Base-by-base conservation (phyloP, 92 coral and sea anemone species). In the Montipora capitata region DNA sequence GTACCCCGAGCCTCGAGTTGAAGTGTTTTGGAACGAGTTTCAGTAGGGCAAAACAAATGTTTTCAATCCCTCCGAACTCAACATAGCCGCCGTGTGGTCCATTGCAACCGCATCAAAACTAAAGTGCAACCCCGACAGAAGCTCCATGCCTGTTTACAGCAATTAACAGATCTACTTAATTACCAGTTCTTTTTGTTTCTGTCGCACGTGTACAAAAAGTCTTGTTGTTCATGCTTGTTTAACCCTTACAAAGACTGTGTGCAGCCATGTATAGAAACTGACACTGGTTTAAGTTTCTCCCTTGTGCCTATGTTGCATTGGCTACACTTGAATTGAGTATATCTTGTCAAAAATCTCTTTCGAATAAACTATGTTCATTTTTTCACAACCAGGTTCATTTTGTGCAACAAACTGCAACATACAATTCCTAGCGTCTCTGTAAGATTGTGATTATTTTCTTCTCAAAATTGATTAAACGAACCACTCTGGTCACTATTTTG, bases 191-290 rank as follows among this genome's bases (percentile, higher is more conserved):
- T 18, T 66, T 39, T 7, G 4, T 39, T 38, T 3, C 13, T 39
- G 2, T 5, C 48, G 12, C 61, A 7, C 68, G 68, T 39, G 81
- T n/a, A 77, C 68, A 77, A 76, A 4, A 6, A 7, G 7, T 11
- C 80, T 18, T 15, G 79, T 27, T 57, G 10, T 18, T 40, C 79
- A 51, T 76, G 81, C 81, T 40, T 59, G 68, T 7, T 7, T 38
- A 61, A 13, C 54, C 15, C 63, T 40, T 41, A 44, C 45, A 40
- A 14, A 56, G 48, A 16, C 20, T 43, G 83, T 43, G 14, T 18
- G 39, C 10, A 63, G 7, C 8, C 18, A 1, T 63, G 35, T 2
- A 11, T 1, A 16, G 3, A 61, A 61, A 61, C n/a, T 61, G 35
- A 13, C 20, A 6, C 5, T 17, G 67, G 27, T 61, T 16, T 4